These are phyloP conservation scores for Pteronotus mesoamericanus DNA, from an alignment of 2,797 vertebrate genomes.

Conservation along the genomic window DNA sequence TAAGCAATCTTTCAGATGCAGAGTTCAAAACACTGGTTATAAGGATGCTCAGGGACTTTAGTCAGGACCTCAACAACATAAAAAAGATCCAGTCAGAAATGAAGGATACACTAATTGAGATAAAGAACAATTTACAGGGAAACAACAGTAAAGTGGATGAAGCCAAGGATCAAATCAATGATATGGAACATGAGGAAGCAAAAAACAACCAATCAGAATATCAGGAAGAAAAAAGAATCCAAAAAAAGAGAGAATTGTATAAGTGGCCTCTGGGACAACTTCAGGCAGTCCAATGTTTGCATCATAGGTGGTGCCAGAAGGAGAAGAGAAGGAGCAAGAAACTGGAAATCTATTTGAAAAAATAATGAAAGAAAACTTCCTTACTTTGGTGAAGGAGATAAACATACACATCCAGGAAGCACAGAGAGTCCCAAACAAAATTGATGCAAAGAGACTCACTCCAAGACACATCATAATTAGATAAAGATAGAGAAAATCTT, in stretches of 20 bases:
- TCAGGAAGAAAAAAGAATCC: neutral
- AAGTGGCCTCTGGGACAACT: neutral
- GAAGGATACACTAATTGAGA: neutral
- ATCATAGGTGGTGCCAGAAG: neutral
- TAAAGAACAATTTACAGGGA: neutral
- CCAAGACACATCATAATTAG: neutral
- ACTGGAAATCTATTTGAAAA: neutral
- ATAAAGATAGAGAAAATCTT: neutral
- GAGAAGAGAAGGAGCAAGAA: neutral
- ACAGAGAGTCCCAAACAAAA: neutral
- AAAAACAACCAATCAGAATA: neutral
- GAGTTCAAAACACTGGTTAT: neutral
- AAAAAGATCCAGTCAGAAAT: neutral
- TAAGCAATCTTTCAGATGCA: neutral
- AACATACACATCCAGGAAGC: neutral
- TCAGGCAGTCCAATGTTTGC: neutral
- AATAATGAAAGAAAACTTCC: neutral
- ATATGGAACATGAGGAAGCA: neutral
- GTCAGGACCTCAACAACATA: neutral
- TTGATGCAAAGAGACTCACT: neutral
- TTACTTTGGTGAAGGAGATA: neutral
- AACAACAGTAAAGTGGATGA: neutral
- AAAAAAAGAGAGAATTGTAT: neutral
- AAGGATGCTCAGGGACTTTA: neutral
- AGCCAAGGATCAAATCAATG: neutral